Evolutionary conservation across 2,888 invertebrate genomes (phyloP), one percentile per base, ranked within the genome.

Genomic region (Pycnomerus fuliginosus): DNA sequence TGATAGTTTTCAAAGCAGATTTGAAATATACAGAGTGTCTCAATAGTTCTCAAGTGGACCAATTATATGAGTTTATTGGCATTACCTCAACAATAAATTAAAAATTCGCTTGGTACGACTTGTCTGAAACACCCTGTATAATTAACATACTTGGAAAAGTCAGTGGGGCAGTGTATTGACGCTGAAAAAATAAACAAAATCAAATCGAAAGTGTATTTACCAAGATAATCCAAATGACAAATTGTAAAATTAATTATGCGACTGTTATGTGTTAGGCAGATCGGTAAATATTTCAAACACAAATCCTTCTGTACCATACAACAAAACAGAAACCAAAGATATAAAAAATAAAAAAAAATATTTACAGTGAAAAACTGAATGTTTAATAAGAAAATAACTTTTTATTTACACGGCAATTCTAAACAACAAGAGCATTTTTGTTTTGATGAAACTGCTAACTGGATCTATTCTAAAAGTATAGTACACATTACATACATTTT

Each of bases 401-500:
- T 42, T 42, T 42, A 42, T 42, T 42, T 42, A 42, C 42, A 42
- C 35, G 42, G 29, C 35, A 40, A n/a, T 20, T 36, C 36, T 36
- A 43, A 41, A 14, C 33, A 43, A 36, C 35, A 35, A 24, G 24
- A 31, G 25, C 16, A 25, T 23, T 24, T 16, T 27, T 36, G 36
- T 35, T 31, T 24, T 39, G 7, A 20, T 20, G 28, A 28, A 28
- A 28, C 10, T 22, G 29, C 27, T 36, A 43, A 32, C 17, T 14
- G 22, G 12, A 25, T 33, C 30, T 43, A 35, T 2, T 13, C 35
- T 36, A 43, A 27, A 43, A 36, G 29, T 32, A 36, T 36, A 36
- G 29, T 43, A 42, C 42, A 42, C 28, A 29, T 22, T 36, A 43
- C 36, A 31, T 34, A 16, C 10, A 15, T 16, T 11, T 28, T n/a